phyloP scores from a whole-genome alignment of 2,113 vertebrate species.

The Anarhynchus alexandrinus region DNA sequence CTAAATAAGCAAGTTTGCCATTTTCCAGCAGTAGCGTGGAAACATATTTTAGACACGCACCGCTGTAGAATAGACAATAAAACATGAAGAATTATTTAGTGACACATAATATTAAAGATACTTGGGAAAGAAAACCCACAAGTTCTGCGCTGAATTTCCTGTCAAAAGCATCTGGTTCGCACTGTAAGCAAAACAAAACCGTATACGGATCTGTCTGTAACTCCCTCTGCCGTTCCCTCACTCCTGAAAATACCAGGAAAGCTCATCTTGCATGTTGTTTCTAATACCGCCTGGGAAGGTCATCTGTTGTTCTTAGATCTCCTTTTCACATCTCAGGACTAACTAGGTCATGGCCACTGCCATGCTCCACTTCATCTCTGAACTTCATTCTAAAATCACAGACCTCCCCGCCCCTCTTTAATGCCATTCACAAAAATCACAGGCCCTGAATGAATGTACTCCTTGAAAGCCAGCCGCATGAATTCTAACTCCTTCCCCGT shows the following conservation, averaged over 20 bases:
- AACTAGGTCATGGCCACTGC: constrained; percentile 25
- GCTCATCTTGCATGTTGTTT: neutral
- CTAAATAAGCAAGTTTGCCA: neutral
- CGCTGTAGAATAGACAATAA: neutral
- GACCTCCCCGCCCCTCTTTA: neutral
- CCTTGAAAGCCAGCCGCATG: neutral
- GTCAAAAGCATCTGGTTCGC: neutral
- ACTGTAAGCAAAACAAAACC: neutral
- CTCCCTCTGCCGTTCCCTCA: neutral
- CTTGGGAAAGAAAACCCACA: neutral
- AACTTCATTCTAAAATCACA: neutral
- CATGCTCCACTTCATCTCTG: constrained; percentile 14
- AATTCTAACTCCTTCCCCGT: neutral
- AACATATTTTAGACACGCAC: neutral
- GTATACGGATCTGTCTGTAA: neutral
- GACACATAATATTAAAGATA: neutral
- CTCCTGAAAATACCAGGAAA: neutral
- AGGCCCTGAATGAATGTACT: neutral
- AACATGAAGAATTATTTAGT: neutral
- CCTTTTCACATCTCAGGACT: neutral
- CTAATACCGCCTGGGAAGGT: neutral
- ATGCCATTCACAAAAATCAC: neutral
- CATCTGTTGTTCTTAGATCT: neutral
- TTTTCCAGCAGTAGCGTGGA: neutral
- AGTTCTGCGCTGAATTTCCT: neutral